Evolutionary conservation across 2,113 vertebrate species (phyloP), one percentile per base, ranked within the genome.

Genomic region (Salvelinus fontinalis): DNA sequence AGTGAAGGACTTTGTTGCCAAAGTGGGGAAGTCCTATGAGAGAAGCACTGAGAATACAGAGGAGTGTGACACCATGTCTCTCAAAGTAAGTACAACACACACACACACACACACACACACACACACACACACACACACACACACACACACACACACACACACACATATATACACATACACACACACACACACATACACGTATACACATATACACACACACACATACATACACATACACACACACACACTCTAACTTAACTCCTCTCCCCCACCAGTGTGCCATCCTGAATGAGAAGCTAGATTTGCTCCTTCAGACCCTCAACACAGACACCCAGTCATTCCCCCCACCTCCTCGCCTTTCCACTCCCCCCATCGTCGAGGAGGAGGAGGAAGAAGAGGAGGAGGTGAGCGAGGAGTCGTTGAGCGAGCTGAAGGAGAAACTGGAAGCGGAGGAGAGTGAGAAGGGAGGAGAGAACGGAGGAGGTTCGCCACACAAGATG

Each of bases 1-100:
- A 0, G 95, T 99, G 77, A 99, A 98, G 91, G 98, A 98, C 76
- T 99, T 99, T 65, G 96, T 98, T 82, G 94, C 96, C 91, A 98
- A 97, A 95, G 95, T 99, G 75, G 97, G 96, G n/a, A 99, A 98
- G 89, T 93, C 93, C 0, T 96, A 97, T 0, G 97, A 99, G 70
- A 97, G 94, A 87, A 93, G 95, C 1, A 48, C 91, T 74, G 98
- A 98, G 80, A 98, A 96, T 54, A 76, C 93, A 9, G 95, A 95
- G 1, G 97, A 96, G 81, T 95, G 96, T 0, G 96, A 97, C 80
- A 92, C 91, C 0, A 94, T 99, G 95, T 93, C 97, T 81, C 81
- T 93, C 77, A 99, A 99, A 92, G 98, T 99, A 94, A 95, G 93
- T 26, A 11, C 9, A 9, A 4, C 44, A 11, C 8, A 44, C 39